Base-by-base conservation (phyloP, 2,888 invertebrate species). In the Rhorus exstirpatorius region DNA sequence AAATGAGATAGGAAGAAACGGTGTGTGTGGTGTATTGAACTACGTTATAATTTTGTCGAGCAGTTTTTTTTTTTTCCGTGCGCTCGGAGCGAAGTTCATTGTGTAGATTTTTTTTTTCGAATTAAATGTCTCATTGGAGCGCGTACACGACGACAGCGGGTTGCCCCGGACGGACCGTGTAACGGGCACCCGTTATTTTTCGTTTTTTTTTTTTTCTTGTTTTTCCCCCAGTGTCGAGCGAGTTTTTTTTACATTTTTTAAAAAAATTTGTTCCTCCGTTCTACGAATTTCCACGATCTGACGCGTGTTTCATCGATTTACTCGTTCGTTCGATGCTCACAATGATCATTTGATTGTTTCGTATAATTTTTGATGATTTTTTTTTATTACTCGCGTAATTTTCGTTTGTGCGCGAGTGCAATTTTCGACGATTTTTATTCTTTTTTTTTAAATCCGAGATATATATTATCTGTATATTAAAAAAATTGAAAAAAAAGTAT, bases 341-440 rank as follows among this genome's bases (percentile, higher is more conserved):
- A 10, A 74, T 53, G 51, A 80, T 68, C 19, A 44, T 70, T 26
- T 67, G 6, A 58, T 46, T 21, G 21, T 24, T 44, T 17, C 26
- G n/a, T n/a, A n/a, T 24, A 35, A 7, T 35, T 58, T 35, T 70
- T n/a, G 26, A n/a, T n/a, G n/a, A n/a, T n/a, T 51, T 35, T 49
- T 35, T 17, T 63, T 55, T 44, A 19, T 75, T 63, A 35, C 12
- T 38, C 49, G n/a, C 24, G 31, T 10, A 31, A 49, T 17, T 51
- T 35, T 24, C 41, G 12, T 38, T 41, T 87, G 89, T 89, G 89
- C 87, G 88, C 87, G 86, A 88, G 89, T 90, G 89, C 89, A 87
- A 88, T 88, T 83, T 51, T 21, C 17, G 49, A 41, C 70, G 67
- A 63, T 79, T 46, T 31, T 46, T n/a, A 26, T 41, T 51, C 14